Conservation (phyloP, 1,140 invertebrate genomes). For the Oscheius sp. region DNA sequence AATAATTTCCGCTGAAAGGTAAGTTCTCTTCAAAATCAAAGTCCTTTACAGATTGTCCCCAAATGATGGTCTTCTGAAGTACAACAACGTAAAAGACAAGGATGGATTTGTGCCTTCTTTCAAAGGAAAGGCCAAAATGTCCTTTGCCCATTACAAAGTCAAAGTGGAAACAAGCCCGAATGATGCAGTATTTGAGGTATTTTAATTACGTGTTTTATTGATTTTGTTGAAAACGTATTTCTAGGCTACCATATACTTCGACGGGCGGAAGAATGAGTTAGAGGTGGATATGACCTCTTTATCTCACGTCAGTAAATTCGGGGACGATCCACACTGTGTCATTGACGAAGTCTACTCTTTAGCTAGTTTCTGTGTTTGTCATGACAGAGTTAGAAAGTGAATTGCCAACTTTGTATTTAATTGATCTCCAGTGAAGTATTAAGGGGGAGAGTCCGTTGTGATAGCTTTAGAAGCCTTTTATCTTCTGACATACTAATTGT, state of each 20-base stretch:
- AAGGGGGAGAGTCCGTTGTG: too few species aligned
- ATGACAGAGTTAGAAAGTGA: too few species aligned
- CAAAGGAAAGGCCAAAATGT: slow-evolving; percentile 68
- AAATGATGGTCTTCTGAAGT: slow-evolving; percentile 71
- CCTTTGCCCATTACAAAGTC: slow-evolving; percentile 72
- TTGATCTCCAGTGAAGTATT: too few species aligned
- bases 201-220: not conserved
- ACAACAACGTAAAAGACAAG: slow-evolving; percentile 72
- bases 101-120: slow-evolving; percentile 79
- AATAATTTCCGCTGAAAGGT: slow-evolving; percentile 71
- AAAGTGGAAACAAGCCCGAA: slow-evolving; percentile 75
- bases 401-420: too few species aligned
- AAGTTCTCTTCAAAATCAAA: too few species aligned
- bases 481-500: not conserved
- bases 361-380: slow-evolving; percentile 58
- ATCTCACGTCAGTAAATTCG: slow-evolving; percentile 82
- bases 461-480: too few species aligned
- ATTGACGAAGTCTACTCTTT: slow-evolving; percentile 65
- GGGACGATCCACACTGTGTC: slow-evolving; percentile 74
- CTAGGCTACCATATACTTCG: slow-evolving; percentile 68
- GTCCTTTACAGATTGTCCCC: slow-evolving; percentile 51
- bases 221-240: not conserved
- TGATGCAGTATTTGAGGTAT: slow-evolving; percentile 70
- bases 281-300: slow-evolving; percentile 73
- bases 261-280: slow-evolving; percentile 68